Evolutionary conservation across 1,140 invertebrate species (phyloP).

Genomic region (Danaus melanippus): DNA sequence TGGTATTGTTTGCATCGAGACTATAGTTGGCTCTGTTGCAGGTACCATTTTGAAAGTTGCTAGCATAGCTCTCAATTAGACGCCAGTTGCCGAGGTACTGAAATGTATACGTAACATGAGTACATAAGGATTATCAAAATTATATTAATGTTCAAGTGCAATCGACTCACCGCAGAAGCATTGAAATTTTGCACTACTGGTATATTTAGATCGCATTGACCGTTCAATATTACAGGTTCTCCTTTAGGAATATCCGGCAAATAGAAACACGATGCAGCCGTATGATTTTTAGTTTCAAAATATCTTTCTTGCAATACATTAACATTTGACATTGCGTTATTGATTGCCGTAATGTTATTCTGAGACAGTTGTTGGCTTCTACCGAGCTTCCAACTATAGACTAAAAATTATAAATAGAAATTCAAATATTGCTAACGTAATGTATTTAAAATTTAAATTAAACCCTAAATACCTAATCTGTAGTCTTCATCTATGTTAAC

Average conservation of each 20-base stretch:
- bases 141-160: too few species aligned
- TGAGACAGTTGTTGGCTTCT: constrained; percentile 27
- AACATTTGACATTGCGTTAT: constrained; percentile 24
- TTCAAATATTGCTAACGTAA: neutral
- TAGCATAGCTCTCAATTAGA: constrained; percentile 41
- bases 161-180: constrained; percentile 26
- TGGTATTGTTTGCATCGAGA: constrained; percentile 10
- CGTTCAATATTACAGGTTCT: constrained; percentile 31
- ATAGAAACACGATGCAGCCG: constrained; percentile 35
- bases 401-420: constrained; percentile 21
- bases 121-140: neutral
- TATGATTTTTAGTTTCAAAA: constrained; percentile 34
- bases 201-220: constrained; percentile 41
- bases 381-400: constrained; percentile 54
- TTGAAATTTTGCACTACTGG: constrained; percentile 32
- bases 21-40: constrained; percentile 41
- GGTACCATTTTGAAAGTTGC: constrained; percentile 34
- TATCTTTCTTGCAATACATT: constrained; percentile 37
- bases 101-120: constrained; percentile 11
- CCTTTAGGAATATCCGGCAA: constrained; percentile 26
- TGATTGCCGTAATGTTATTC: constrained; percentile 24
- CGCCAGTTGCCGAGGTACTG: constrained; percentile 50
- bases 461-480: constrained; percentile 21
- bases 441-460: constrained; percentile 1
- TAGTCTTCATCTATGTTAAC: constrained; percentile 31